phyloP scores from a whole-genome alignment of 2,797 vertebrate genomes.

The Anisognathus igniventris region DNA sequence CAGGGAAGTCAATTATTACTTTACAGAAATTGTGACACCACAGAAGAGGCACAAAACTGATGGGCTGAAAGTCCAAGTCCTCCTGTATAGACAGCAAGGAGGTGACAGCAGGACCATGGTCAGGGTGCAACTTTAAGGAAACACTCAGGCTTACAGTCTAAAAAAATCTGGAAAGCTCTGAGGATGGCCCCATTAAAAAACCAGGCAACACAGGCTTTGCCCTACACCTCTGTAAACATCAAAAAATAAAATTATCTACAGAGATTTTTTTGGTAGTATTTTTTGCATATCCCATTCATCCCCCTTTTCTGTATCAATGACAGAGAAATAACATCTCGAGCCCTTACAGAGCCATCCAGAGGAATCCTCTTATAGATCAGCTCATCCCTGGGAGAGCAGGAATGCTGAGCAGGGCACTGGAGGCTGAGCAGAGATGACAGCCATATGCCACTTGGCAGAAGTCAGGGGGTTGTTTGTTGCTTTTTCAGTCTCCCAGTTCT shows the following conservation, averaged over 20 bases:
- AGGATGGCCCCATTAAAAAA: accelerated
- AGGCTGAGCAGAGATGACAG: constrained; percentile 52
- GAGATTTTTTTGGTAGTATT: not conserved
- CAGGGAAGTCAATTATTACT: not conserved
- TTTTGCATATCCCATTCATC: not conserved
- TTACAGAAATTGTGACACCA: not conserved
- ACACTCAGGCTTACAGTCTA: not conserved
- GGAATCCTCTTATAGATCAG: not conserved
- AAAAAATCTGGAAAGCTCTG: not conserved
- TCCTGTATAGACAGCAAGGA: not conserved
- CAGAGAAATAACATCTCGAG: not conserved
- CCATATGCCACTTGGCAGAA: constrained; percentile 54
- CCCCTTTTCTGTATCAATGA: not conserved
- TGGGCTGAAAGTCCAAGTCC: not conserved
- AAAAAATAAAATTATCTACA: not conserved
- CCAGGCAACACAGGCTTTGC: not conserved
- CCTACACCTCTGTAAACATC: not conserved
- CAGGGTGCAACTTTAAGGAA: not conserved
- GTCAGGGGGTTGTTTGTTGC: not conserved
- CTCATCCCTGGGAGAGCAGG: not conserved
- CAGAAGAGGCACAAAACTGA: not conserved
- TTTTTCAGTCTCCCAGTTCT: constrained; percentile 29
- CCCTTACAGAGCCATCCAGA: not conserved
- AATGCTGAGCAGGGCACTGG: not conserved
- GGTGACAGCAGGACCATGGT: not conserved